Evolutionary conservation across 2,888 invertebrate genomes (phyloP).

Genomic region (Polydesmus complanatus): DNA sequence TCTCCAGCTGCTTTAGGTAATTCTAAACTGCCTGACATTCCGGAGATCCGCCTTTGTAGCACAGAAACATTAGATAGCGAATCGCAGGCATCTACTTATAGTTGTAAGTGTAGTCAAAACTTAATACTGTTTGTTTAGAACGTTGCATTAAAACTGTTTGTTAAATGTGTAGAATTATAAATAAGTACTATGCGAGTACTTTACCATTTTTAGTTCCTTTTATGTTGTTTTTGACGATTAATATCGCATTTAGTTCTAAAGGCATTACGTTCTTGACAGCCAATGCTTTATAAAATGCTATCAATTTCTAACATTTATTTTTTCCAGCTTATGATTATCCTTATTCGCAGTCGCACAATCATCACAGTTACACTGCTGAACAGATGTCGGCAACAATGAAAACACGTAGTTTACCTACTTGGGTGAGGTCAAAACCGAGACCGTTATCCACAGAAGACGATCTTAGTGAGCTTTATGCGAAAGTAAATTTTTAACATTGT

Average conservation of each 20-base stretch:
- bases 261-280: no score
- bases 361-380: neutral
- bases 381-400: constrained; percentile 31
- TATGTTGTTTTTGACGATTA: no score
- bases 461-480: constrained; percentile 25
- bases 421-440: constrained; percentile 46
- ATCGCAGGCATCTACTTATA: constrained; percentile 9
- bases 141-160: neutral
- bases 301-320: no score
- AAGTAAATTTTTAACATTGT: constrained; percentile 18
- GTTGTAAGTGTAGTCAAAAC: constrained; percentile 1
- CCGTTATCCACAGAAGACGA: constrained; percentile 31
- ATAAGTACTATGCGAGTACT: no score
- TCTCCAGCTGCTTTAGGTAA: neutral
- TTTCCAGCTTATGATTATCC: constrained; percentile 10
- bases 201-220: no score
- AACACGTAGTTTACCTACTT: constrained; percentile 56
- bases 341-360: neutral
- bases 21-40: constrained; percentile 15
- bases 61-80: constrained; percentile 16
- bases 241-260: no score
- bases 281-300: no score
- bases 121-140: neutral
- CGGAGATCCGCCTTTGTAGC: constrained; percentile 16
- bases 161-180: no score